These are phyloP conservation scores for Ecliptopera silaceata DNA, from an alignment of 2,888 invertebrate genomes.

Conservation along the genomic window DNA sequence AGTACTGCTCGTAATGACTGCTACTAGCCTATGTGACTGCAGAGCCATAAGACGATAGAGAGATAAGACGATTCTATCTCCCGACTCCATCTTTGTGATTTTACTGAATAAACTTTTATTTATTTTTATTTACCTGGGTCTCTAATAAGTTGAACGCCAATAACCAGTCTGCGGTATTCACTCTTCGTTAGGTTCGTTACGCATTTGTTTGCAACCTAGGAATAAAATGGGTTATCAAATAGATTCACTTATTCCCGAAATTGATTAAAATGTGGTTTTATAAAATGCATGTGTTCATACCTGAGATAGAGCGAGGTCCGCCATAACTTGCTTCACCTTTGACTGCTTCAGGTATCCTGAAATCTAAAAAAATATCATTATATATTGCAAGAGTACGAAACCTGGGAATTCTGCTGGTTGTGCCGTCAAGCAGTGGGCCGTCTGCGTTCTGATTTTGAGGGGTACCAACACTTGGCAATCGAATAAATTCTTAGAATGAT, in stretches of 20 bases:
- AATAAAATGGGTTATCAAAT: constrained; percentile 28
- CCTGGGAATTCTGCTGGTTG: no score
- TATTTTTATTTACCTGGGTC: constrained; percentile 88
- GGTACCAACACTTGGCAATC: no score
- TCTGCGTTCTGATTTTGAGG: no score
- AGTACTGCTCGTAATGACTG: no score
- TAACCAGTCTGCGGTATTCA: constrained; percentile 94
- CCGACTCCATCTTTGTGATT: no score
- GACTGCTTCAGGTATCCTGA: constrained; percentile 90
- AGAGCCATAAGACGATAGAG: no score
- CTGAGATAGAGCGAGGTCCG: constrained; percentile 96
- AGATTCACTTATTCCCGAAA: background rate
- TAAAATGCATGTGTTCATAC: constrained; percentile 40
- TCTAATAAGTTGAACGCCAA: constrained; percentile 95
- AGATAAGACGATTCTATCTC: no score
- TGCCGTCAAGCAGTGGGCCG: no score
- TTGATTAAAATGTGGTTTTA: background rate
- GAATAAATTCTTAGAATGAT: no score
- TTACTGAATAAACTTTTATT: no score
- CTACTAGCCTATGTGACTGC: no score
- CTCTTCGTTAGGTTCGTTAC: constrained; percentile 93
- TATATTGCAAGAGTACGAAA: background rate
- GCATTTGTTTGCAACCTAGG: constrained; percentile 90
- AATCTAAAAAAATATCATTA: constrained; percentile 69
- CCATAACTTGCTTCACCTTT: constrained; percentile 95